Evolutionary conservation across 2,797 vertebrate genomes (phyloP), one percentile per base, ranked within the genome.

Genomic region (Karalla daura): DNA sequence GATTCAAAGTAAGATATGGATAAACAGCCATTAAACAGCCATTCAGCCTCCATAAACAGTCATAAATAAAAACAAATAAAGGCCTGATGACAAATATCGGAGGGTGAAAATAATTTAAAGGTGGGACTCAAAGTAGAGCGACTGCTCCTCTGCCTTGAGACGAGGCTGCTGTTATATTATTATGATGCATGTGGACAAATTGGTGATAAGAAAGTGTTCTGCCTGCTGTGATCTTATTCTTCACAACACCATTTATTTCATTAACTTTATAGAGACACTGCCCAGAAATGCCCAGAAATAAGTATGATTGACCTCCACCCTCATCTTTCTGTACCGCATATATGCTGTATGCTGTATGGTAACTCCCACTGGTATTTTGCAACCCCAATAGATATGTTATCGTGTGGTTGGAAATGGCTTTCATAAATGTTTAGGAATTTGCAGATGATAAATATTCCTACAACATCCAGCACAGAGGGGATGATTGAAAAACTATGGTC

Each of bases 351-450:
- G 12, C 35, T 6, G 28, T 40, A 52, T 13, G n/a, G 9, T 5
- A 43, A 36, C 20, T 72, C 58, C 62, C 63, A 44, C 7, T 18
- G 53, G 53, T 35, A 14, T 24, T 17, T 30, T n/a, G 14, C 43
- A 18, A 13, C 53, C 40, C 51, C 44, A 70, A 59, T 70, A 65
- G 61, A 70, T 59, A 45, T 20, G 86, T 69, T n/a, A 67, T 5
- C 1, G 5, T n/a, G 15, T 32, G 44, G 69, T 77, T 78, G 36
- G 40, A 76, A 81, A 88, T 78, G 37, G 36, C 51, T 68, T 83
- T 70, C 77, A 90, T 87, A 79, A 88, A 86, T 77, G 78, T 72
- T 82, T 63, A 65, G 58, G 33, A 74, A 56, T 35, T 36, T 51
- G 78, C 41, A 9, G 50, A 51, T 2, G 1, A 63, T 28, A 70